Evolutionary conservation across 2,888 invertebrate genomes (phyloP), one percentile per base, ranked within the genome.

Genomic region (Chalcosyrphus nemorum): DNA sequence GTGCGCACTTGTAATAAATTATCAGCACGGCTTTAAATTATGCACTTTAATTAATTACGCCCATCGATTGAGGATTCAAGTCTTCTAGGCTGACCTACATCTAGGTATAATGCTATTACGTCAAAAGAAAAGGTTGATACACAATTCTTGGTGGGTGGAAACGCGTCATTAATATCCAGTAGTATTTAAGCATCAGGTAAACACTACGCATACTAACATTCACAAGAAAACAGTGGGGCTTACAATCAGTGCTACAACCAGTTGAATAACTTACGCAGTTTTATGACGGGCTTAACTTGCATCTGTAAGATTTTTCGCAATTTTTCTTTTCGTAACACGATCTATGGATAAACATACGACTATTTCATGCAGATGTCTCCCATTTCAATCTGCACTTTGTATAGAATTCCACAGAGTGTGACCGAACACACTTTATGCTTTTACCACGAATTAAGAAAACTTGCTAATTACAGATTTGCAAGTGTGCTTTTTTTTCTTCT

Each of bases 391-490:
- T 2, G 7, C 27, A 52, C 7, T 52, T 9, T 7, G 24, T 4
- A 50, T 24, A 24, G 13, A 50, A 50, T 50, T n/a, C 21, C 29
- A 15, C 15, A 4, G 29, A 52, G 13, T 52, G 52, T 52, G 52
- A 52, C 52, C 9, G 13, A 19, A 17, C 43, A 6, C 15, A 21
- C 27, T 15, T 15, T 15, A 29, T 29, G 27, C 27, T 17, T 29
- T 52, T 52, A 27, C 15, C 15, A 9, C 15, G 52, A 52, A 27
- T 52, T 29, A 17, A 27, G 15, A 15, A 52, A 52, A 27, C 13
- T 27, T 52, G 52, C 9, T 52, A 52, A 52, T 52, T 52, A 29
- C 15, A 13, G 13, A 52, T 52, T 7, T 52, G 27, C 52, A 52
- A 52, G 27, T 15, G 15, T 13, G 13, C 11, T 41, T 41, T 15